These are phyloP conservation scores for Rallus limicola DNA, from an alignment of 2,113 vertebrate genomes.

Conservation along the genomic window DNA sequence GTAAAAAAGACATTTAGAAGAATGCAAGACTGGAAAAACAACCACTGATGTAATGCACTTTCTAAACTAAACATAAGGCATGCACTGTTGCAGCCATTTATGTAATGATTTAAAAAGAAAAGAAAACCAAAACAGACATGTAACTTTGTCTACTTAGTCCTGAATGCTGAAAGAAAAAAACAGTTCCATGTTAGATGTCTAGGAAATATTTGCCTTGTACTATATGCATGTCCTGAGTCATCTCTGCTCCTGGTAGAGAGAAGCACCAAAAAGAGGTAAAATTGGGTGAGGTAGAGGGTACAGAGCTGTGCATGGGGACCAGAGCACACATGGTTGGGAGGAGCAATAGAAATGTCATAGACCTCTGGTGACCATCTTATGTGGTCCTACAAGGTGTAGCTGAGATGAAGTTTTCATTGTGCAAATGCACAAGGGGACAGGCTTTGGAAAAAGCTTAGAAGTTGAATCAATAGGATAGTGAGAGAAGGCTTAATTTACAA, in stretches of 20 bases:
- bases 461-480: fast-evolving
- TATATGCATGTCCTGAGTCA: neutral
- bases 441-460: neutral
- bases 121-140: neutral
- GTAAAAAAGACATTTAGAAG: constrained; percentile 45
- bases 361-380: neutral
- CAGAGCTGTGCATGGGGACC: neutral
- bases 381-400: neutral
- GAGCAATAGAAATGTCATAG: neutral
- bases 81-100: neutral
- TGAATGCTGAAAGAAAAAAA: constrained; percentile 33
- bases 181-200: neutral
- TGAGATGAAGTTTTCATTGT: neutral
- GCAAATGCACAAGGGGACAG: neutral
- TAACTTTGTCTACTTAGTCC: neutral
- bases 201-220: neutral
- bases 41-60: constrained; percentile 50
- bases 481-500: neutral
- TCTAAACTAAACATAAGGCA: constrained; percentile 39
- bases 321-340: neutral
- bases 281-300: neutral
- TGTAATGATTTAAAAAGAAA: neutral
- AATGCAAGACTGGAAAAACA: constrained; percentile 41
- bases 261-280: neutral
- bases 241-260: neutral